phyloP scores from a whole-genome alignment of 2,888 invertebrate species.

The Corbicula japonica region DNA sequence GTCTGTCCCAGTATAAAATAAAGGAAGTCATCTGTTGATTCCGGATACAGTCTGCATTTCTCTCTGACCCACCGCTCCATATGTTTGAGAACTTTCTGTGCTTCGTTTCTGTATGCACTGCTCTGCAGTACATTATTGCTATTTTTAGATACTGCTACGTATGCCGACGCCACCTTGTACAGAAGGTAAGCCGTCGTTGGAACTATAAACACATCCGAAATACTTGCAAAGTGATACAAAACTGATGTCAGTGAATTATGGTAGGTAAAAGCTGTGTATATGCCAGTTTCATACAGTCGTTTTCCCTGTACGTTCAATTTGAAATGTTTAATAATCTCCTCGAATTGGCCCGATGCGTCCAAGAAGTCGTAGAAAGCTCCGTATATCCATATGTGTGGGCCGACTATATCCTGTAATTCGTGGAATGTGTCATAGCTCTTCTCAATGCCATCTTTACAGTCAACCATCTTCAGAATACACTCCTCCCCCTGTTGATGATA shows the following conservation, averaged over 20 bases:
- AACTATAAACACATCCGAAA: not conserved
- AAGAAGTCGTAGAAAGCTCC: not conserved
- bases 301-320: not conserved
- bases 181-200: slow-evolving; percentile 3
- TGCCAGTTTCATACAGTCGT: not conserved
- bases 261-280: not conserved
- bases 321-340: not conserved
- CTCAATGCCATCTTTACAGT: too few relatives aligned
- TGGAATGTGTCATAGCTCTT: not conserved
- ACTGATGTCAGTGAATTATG: slow-evolving; percentile 3
- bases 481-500: too few relatives aligned
- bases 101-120: not conserved
- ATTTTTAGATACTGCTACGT: not conserved
- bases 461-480: too few relatives aligned
- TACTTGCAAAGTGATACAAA: too few relatives aligned
- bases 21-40: not conserved
- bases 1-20: not conserved
- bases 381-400: slow-evolving; percentile 4
- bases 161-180: not conserved
- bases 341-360: not conserved
- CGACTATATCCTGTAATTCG: not conserved
- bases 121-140: not conserved
- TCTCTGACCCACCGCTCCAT: not conserved
- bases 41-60: not conserved
- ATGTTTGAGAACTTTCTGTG: not conserved